Percentiles rank a stretch among this genome's conserved stretches.
These are phyloP conservation scores for Campaea margaritaria DNA, from an alignment of 2,888 invertebrate genomes.

Conservation along the genomic window DNA sequence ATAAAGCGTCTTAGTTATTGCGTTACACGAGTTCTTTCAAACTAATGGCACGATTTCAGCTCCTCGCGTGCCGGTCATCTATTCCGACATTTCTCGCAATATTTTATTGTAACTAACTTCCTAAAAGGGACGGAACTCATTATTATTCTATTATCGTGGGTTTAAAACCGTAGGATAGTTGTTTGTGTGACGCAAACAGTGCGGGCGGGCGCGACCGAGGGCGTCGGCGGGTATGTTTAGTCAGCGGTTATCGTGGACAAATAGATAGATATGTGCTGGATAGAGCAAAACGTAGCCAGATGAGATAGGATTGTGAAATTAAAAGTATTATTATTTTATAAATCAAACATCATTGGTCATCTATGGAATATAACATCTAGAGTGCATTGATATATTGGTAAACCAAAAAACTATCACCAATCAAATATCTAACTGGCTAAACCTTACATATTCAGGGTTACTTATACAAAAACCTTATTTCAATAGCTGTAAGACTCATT, in stretches of 20 bases:
- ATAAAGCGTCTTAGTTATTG: too few species aligned
- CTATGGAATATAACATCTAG: too few species aligned
- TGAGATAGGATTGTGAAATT: constrained; percentile 10
- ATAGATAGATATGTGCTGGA: constrained; percentile 55
- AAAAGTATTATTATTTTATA: not conserved
- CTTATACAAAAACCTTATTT: too few species aligned
- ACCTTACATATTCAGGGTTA: too few species aligned
- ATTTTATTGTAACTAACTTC: constrained; percentile 31
- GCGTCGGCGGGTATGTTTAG: constrained; percentile 63
- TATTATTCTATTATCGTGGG: constrained; percentile 46
- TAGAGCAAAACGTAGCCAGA: constrained; percentile 41
- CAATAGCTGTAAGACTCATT: too few species aligned
- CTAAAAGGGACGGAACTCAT: constrained; percentile 32
- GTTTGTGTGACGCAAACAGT: constrained; percentile 69
- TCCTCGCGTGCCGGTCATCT: constrained; percentile 20
- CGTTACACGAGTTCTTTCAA: not conserved
- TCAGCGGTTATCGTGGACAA: constrained; percentile 73
- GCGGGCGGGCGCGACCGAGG: constrained; percentile 74
- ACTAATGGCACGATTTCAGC: constrained; percentile 6
- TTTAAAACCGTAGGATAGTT: constrained; percentile 56
- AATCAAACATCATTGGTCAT: too few species aligned
- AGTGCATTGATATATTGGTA: too few species aligned
- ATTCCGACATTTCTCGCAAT: constrained; percentile 21
- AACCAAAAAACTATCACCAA: too few species aligned
- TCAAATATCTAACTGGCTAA: too few species aligned